These are phyloP conservation scores for Collichthys lucidus DNA, from an alignment of 2,113 vertebrate species.

Conservation along the genomic window DNA sequence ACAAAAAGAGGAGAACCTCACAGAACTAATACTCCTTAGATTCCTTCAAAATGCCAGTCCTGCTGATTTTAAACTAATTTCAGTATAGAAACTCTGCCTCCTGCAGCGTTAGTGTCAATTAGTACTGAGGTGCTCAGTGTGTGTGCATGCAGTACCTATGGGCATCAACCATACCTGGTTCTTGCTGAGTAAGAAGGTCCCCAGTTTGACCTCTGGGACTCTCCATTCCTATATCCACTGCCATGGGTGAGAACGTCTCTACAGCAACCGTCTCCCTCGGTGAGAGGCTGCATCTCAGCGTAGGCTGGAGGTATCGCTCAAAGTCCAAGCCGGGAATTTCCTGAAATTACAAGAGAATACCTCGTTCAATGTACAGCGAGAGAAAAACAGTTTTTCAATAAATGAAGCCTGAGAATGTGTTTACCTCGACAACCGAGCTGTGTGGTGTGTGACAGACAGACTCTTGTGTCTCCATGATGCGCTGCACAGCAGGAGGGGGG, in stretches of 20 bases:
- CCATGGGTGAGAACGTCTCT: slow-evolving; percentile 70
- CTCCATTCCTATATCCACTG: slow-evolving; percentile 74
- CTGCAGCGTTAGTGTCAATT: not conserved
- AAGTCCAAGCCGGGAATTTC: slow-evolving; percentile 76
- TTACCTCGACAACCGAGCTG: slow-evolving; percentile 67
- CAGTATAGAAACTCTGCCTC: not conserved
- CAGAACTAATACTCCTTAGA: not conserved
- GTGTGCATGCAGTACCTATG: slow-evolving; percentile 29
- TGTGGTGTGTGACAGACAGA: slow-evolving; percentile 61
- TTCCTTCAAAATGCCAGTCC: not conserved
- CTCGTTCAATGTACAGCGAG: not conserved
- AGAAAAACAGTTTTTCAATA: not conserved
- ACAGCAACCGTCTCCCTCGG: slow-evolving; percentile 20
- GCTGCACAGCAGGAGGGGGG: slow-evolving; percentile 24
- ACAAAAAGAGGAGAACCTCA: not conserved
- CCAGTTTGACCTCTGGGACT: slow-evolving; percentile 69
- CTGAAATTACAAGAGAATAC: slow-evolving; percentile 51
- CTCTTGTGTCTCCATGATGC: slow-evolving; percentile 7
- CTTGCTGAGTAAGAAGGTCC: slow-evolving; percentile 44
- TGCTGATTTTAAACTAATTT: not conserved
- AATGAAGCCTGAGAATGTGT: not conserved
- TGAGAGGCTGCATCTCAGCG: slow-evolving; percentile 72
- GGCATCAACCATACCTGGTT: slow-evolving; percentile 58
- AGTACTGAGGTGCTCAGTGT: not conserved
- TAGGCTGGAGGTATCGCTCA: slow-evolving; percentile 81